A percentile compares a stretch with the other conserved stretches of the same genome.
Evolutionary conservation across 1,140 invertebrate genomes (phyloP).

Genomic region (Zaprionus inermis): DNA sequence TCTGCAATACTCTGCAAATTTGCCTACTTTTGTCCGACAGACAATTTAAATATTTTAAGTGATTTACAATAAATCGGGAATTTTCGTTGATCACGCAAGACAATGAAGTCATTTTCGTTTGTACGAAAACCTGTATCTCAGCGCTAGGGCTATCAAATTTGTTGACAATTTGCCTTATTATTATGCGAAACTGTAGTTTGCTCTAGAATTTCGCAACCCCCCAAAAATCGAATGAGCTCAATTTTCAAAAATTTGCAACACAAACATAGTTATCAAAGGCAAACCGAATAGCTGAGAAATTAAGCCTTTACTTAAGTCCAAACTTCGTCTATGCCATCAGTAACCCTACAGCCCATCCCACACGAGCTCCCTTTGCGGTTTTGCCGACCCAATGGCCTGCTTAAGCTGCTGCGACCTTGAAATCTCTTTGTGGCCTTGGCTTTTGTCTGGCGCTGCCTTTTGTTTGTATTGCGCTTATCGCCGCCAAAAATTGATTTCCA

Average conservation of each 20-base stretch:
- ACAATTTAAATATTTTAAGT: background rate
- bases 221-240: too few species aligned
- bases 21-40: too few species aligned
- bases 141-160: too few species aligned
- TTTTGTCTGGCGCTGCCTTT: conserved; percentile 53
- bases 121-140: too few species aligned
- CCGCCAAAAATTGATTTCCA: conserved; percentile 66
- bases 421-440: conserved; percentile 41
- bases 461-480: conserved; percentile 63
- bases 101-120: too few species aligned
- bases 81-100: too few species aligned
- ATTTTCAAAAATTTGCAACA: background rate
- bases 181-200: too few species aligned
- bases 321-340: background rate
- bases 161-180: too few species aligned
- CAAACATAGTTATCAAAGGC: background rate
- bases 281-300: background rate
- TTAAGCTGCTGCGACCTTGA: conserved; percentile 25
- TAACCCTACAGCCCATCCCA: background rate
- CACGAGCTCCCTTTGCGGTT: background rate
- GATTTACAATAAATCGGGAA: background rate
- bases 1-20: too few species aligned
- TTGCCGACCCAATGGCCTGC: conserved; percentile 25
- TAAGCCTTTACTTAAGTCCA: background rate
- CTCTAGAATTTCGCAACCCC: too few species aligned